Evolutionary conservation across 2,797 vertebrate species (phyloP), one percentile per base, ranked within the genome.

Genomic region (Enteromius paludinosus): DNA sequence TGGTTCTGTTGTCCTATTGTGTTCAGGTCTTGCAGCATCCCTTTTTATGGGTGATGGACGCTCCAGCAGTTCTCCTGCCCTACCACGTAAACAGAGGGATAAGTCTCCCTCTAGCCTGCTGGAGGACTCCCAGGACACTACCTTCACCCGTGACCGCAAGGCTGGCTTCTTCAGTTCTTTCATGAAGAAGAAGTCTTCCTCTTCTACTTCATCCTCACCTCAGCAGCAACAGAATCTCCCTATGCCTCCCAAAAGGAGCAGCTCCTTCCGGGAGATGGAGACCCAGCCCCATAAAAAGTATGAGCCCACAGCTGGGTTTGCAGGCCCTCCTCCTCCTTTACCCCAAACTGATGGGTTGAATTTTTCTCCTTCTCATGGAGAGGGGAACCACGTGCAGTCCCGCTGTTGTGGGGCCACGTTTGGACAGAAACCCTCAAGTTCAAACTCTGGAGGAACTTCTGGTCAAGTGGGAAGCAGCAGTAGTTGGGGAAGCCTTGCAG

Each of bases 131-230:
- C 95, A 96, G 91, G 98, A 99, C 92, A 95, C 96, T 88, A 96
- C 95, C 30, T 99, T 99, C 88, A 97, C 96, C 47, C 93, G 98
- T 84, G 98, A 99, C 88, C 96, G 98, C 78, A 99, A 99, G 89
- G 96, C 97, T 0, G 97, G 97, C 88, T 99, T 99, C 94, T 99
- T 99, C 92, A 99, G 98, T 92, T 99, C 98, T 71, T 99, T 99
- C 85, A 99, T 99, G 91, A 99, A 96, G 92, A 99, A 99, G 91
- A 99, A 98, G 89, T 92, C 93, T 0, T 93, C 88, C 0, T 93
- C 94, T 1, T 93, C 94, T 30, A 92, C 92, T 0, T 80, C 87
- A 4, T 89, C 92, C 1, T 92, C 94, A 10, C 92, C 93, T 68
- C 94, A 94, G 74, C 92, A 90, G n/a, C 94, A 93, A 43, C 95